Evolutionary conservation across 2,888 invertebrate species (phyloP), one percentile per base, ranked within the genome.

Genomic region (Dynastes hyllus): DNA sequence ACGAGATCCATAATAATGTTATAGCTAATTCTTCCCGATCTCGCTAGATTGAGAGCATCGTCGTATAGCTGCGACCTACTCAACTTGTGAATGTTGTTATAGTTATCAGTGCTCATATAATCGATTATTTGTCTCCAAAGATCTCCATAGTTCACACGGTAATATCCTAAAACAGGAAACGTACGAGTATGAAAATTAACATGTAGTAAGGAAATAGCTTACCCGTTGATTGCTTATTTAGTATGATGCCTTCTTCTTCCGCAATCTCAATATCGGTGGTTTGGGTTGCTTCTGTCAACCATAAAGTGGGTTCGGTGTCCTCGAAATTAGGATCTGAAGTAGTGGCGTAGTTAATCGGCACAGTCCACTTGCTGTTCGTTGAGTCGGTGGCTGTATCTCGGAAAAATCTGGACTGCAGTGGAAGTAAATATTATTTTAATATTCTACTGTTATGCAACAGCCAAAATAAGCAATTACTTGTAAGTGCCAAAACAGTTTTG

Each of bases 181-280:
- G 45, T 63, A 29, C 3, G 27, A 32, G 6, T 11, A 63, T 63
- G 29, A 37, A 22, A 63, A 6, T 45, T 9, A 22, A 45, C n/a
- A 45, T 5, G n/a, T 53, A 58, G 4, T 53, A 16, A 3, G 6
- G 13, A 2, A 2, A n/a, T 3, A 55, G 13, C 82, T 83, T 85
- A 92, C 92, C 92, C 79, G 92, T 92, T 87, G 92, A 91, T 80
- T 91, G 88, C 79, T 92, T 87, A 83, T 93, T 93, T 79, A 92
- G 83, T 65, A 94, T 91, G 78, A 91, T 89, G 92, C 92, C 92
- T 82, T 91, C 90, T 80, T 84, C 80, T 37, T 81, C 78, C 0
- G 50, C 40, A 2, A 78, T n/a, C 3, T 37, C 27, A n/a, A 78
- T 69, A 16, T 65, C 65, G 11, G 69, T 78, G 3, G 16, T 50